phyloP scores from a whole-genome alignment of 2,888 invertebrate genomes.

The Arge pagana region DNA sequence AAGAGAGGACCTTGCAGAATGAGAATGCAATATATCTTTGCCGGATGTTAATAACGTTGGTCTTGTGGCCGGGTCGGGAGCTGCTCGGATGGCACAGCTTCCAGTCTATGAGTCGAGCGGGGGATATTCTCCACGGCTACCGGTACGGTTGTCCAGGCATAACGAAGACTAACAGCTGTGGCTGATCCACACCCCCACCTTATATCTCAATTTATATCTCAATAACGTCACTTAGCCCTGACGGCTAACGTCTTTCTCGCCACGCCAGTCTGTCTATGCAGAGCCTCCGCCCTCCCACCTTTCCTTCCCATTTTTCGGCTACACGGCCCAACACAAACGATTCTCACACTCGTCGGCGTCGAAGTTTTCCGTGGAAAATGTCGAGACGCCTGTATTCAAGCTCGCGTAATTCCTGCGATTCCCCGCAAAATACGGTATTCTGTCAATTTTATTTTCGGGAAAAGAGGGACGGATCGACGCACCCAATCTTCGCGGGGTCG shows the following conservation, averaged over 20 bases:
- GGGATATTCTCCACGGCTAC: constrained; percentile 8
- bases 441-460: constrained; percentile 7
- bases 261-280: constrained; percentile 15
- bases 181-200: constrained; percentile 53
- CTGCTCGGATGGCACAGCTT: too few species aligned
- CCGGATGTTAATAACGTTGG: constrained; percentile 11
- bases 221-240: constrained; percentile 51
- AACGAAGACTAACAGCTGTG: constrained; percentile 57
- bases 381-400: too few species aligned
- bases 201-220: constrained; percentile 56
- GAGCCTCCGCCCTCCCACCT: constrained; percentile 17
- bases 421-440: too few species aligned
- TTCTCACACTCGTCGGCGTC: too few species aligned
- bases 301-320: too few species aligned
- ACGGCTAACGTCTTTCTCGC: constrained; percentile 25
- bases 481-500: constrained; percentile 4
- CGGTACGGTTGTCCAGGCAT: constrained; percentile 49
- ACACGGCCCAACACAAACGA: too few species aligned
- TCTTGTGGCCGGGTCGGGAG: too few species aligned
- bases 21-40: constrained; percentile 7
- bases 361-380: too few species aligned
- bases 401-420: too few species aligned
- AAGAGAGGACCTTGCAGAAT: background rate
- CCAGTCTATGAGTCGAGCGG: background rate
- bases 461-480: constrained; percentile 9